Evolutionary conservation across 2,113 vertebrate species (phyloP), one percentile per base, ranked within the genome.

Genomic region (Martes martes): DNA sequence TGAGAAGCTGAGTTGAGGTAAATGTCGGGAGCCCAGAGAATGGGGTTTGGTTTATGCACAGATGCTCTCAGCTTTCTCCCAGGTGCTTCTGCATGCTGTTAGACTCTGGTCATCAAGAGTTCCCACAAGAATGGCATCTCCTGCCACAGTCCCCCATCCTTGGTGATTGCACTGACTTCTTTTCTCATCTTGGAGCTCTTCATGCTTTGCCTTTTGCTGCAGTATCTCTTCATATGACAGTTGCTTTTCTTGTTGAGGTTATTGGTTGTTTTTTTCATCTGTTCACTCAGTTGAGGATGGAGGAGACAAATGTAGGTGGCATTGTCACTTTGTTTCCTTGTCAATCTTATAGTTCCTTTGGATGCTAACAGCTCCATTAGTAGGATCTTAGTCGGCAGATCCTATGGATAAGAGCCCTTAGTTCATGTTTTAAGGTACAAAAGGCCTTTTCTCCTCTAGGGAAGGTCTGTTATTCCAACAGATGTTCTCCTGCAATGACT

Each of bases 51-150:
- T 24, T 76, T 21, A 18, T 11, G 16, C 9, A 18, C 10, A 11
- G 11, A 19, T n/a, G 24, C 2, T 10, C 16, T 24, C 11, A 13
- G 57, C 7, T 33, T 92, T 84, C 59, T 79, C 24, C 9, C 26
- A 63, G 69, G 78, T 16, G 28, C 21, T 15, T 18, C 83, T n/a
- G 36, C 7, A 0, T 18, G 50, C n/a, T 57, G 73, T 13, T 42
- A 19, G 57, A 57, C 36, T 45, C 42, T 92, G n/a, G 42, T 14
- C 39, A 55, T 33, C n/a, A 52, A 59, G 36, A 33, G 24, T 31
- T 84, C 39, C 0, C 1, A 3, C 3, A 0, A 4, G 31, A 61
- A 11, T 1, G 1, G 2, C 14, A 18, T 59, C 11, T 55, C n/a
- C 78, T 31, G 33, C n/a, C 2, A 21, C 0, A 16, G 28, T 63